A percentile compares a stretch with the other conserved stretches of the same genome.
Evolutionary conservation across 2,113 vertebrate genomes (phyloP).

Genomic region (Dromaius novaehollandiae): DNA sequence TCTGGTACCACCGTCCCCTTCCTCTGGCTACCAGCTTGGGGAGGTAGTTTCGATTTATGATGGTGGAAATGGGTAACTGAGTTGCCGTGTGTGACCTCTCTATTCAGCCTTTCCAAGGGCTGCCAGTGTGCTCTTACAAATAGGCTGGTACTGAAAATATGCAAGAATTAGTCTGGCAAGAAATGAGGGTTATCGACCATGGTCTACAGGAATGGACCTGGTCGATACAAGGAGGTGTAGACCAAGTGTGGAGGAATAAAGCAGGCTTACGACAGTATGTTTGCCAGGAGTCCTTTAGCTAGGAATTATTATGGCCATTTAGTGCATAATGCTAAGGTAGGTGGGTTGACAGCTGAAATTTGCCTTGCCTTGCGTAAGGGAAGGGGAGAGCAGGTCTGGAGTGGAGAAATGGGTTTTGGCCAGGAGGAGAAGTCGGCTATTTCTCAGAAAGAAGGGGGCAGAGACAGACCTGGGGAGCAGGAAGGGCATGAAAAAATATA

Average conservation of each 20-base stretch:
- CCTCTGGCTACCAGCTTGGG: background rate
- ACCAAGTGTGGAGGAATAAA: background rate
- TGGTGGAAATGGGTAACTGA: background rate
- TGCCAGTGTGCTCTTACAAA: background rate
- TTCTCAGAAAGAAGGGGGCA: conserved; percentile 44
- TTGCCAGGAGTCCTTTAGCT: background rate
- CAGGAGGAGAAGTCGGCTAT: conserved; percentile 39
- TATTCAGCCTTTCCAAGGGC: background rate
- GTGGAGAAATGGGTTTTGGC: conserved; percentile 40
- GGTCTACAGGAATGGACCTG: background rate
- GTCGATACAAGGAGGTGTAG: background rate
- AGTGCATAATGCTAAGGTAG: background rate
- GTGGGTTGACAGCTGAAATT: background rate
- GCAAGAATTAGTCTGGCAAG: background rate
- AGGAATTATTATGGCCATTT: background rate
- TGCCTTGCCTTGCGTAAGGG: background rate
- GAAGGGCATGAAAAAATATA: background rate
- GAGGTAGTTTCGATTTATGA: background rate
- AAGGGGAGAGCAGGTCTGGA: background rate
- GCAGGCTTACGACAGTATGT: background rate
- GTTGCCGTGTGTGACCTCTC: accelerated
- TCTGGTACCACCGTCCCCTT: background rate
- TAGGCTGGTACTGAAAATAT: background rate
- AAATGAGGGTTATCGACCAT: background rate
- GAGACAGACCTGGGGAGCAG: background rate